Base-by-base conservation (phyloP, 2,888 invertebrate genomes). In the Drosophila stalkeri region DNA sequence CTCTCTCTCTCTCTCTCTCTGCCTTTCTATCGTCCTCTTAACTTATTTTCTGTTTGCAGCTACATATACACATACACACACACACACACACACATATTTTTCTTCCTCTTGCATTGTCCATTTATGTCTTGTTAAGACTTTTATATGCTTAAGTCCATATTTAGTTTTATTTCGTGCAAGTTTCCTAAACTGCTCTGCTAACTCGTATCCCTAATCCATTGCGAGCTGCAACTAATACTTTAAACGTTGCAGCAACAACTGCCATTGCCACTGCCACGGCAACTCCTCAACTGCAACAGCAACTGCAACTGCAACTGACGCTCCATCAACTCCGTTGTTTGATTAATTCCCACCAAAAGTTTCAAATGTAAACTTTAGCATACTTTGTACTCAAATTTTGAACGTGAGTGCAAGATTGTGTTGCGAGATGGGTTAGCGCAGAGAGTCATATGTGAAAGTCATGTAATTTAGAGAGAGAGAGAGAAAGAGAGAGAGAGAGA, bases 81-180 rank as follows among this genome's bases (percentile, higher is more conserved):
- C 83, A 56, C 37, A 73, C 66, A 61, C 56, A 57, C 65, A 27
- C 64, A 37, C n/a, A 20, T 52, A 23, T 33, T 37, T 23, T 37
- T 23, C 37, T 23, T 11, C 52, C 23, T 37, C 20, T 51, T 27
- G 52, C 51, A 62, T 68, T 75, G 77, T 86, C 72, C 89, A 86
- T 86, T 86, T 90, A 86, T 86, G 84, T 90, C 86, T 90, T 86
- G 86, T 90, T 86, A 86, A 83, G 86, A 88, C 81, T 86, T 86
- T 86, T 86, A 89, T 90, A 80, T 77, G 86, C 75, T 90, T 72
- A 80, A 75, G 68, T 85, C 80, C 55, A 82, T 85, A 89, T 89
- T 87, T 80, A 80, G 80, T 77, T 86, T 86, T 67, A 71, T 84
- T 66, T 60, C 55, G 39, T 23, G 44, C 78, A 83, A 88, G 33